Evolutionary conservation across 2,113 vertebrate species (phyloP).

Genomic region (Notothenia coriiceps): DNA sequence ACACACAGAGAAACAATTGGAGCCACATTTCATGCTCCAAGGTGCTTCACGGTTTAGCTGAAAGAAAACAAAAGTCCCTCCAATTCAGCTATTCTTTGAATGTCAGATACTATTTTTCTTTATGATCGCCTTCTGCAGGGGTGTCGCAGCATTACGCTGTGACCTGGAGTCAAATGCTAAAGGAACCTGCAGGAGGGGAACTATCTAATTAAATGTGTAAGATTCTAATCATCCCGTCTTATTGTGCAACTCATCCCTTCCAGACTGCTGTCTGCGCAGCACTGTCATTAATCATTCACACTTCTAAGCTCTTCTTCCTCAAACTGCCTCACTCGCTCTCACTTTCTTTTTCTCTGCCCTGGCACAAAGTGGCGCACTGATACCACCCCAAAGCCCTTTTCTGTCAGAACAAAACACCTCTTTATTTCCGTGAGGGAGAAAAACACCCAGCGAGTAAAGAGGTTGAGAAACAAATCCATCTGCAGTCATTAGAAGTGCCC

Average conservation of each 20-base stretch:
- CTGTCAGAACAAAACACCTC: slow-evolving; percentile 57
- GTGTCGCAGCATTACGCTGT: slow-evolving; percentile 22
- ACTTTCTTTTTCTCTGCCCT: slow-evolving; percentile 55
- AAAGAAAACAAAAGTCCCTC: slow-evolving; percentile 57
- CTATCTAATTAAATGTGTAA: slow-evolving; percentile 63
- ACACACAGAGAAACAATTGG: slow-evolving; percentile 79
- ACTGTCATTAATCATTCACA: slow-evolving; percentile 26
- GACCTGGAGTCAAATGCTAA: slow-evolving; percentile 62
- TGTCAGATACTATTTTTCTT: slow-evolving; percentile 55
- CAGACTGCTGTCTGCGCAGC: slow-evolving; percentile 25
- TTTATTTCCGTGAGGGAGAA: slow-evolving; percentile 51
- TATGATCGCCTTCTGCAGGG: slow-evolving; percentile 49
- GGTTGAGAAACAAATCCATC: slow-evolving; percentile 49
- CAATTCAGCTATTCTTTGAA: slow-evolving; percentile 57
- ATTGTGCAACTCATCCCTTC: slow-evolving; percentile 34
- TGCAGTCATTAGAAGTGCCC: slow-evolving; percentile 53
- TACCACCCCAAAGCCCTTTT: slow-evolving; percentile 49
- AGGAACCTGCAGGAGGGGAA: slow-evolving; percentile 55
- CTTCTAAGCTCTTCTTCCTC: slow-evolving; percentile 33
- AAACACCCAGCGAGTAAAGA: slow-evolving; percentile 45
- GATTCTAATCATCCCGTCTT: slow-evolving; percentile 56
- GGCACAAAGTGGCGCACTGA: slow-evolving; percentile 67
- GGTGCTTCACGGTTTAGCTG: slow-evolving; percentile 63
- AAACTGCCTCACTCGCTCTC: slow-evolving; percentile 12
- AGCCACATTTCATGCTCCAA: slow-evolving; percentile 80